Evolutionary conservation across 2,888 invertebrate genomes (phyloP).

Genomic region (Hirudinaria manillensis): DNA sequence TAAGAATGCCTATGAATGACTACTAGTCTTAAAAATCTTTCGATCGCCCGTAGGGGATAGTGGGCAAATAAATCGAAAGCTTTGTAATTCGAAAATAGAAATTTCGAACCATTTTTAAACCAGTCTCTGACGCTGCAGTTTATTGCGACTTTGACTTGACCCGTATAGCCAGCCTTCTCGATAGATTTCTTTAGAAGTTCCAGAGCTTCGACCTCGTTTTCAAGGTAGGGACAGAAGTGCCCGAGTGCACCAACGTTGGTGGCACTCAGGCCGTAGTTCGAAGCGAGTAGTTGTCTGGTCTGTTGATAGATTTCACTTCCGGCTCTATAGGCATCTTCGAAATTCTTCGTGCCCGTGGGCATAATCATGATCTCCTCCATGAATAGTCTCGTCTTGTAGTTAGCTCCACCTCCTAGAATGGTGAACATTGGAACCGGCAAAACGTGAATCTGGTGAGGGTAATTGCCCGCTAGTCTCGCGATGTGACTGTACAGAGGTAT

Average conservation of each 20-base stretch:
- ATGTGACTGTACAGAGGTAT: constrained; percentile 16
- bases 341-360: constrained; percentile 81
- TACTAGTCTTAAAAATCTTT: neutral
- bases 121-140: neutral
- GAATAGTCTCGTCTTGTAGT: constrained; percentile 59
- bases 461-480: neutral
- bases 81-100: neutral
- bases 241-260: constrained; percentile 19
- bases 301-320: constrained; percentile 92
- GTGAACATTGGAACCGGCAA: constrained; percentile 25
- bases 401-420: constrained; percentile 18
- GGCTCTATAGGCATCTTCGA: constrained; percentile 97
- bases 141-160: constrained; percentile 20
- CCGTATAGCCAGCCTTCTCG: constrained; percentile 24
- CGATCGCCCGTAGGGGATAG: too few relatives aligned
- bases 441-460: neutral
- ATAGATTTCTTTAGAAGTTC: constrained; percentile 25
- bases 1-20: too few relatives aligned
- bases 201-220: constrained; percentile 27
- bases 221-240: constrained; percentile 9
- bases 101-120: constrained; percentile 23
- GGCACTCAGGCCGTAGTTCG: constrained; percentile 17
- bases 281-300: constrained; percentile 55
- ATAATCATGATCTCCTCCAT: constrained; percentile 87
- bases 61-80: neutral